These are phyloP conservation scores for Aepyceros melampus DNA, from an alignment of 2,113 vertebrate species.

Conservation along the genomic window DNA sequence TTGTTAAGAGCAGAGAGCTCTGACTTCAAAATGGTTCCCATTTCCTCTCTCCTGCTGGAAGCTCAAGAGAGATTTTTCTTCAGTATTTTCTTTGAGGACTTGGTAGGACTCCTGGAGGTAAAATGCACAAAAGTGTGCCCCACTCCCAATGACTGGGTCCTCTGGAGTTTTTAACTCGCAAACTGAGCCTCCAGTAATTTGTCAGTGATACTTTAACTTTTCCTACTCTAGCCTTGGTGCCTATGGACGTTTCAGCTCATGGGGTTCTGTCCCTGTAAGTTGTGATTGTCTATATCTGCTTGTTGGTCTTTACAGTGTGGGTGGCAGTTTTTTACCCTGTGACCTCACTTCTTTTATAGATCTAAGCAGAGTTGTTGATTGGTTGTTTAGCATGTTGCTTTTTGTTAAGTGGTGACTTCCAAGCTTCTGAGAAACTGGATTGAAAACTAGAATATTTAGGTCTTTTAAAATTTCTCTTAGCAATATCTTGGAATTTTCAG, in stretches of 20 bases:
- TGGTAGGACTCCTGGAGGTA: not conserved
- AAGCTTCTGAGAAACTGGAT: not conserved
- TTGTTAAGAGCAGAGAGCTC: not conserved
- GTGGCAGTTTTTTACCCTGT: not conserved
- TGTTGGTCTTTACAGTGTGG: not conserved
- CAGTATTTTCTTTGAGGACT: not conserved
- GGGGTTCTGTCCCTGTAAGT: not conserved
- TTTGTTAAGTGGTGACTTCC: not conserved
- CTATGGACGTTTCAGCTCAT: not conserved
- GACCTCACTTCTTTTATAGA: not conserved
- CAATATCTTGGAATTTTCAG: not conserved
- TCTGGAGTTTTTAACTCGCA: not conserved
- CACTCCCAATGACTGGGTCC: not conserved
- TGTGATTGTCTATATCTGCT: not conserved
- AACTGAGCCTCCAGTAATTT: not conserved
- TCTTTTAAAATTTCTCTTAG: not conserved
- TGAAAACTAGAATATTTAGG: not conserved
- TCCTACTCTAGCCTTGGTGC: not conserved
- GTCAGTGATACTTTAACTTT: not conserved
- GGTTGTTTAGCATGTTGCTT: not conserved
- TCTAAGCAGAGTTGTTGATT: not conserved
- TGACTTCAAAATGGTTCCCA: not conserved
- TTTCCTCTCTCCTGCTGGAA: not conserved
- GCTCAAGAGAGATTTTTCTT: not conserved
- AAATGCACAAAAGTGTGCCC: not conserved